phyloP scores from a whole-genome alignment of 2,113 vertebrate species.

The Coptodon rendalli region DNA sequence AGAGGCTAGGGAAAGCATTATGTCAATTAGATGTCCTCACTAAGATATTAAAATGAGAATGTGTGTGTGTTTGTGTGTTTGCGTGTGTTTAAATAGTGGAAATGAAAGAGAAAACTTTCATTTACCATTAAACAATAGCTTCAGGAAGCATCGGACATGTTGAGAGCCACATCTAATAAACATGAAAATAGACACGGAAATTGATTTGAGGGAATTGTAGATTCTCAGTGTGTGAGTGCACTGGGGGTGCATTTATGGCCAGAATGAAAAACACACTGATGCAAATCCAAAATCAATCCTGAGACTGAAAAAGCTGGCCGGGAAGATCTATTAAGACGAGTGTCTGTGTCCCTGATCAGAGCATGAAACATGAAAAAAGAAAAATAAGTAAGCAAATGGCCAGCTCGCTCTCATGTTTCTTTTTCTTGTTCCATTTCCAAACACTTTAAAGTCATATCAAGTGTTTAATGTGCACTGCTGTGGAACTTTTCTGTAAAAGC shows the following conservation, averaged over 20 bases:
- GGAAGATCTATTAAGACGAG: neutral
- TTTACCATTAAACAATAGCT: neutral
- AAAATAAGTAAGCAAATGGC: neutral
- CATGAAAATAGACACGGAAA: neutral
- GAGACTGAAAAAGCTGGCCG: neutral
- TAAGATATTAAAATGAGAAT: neutral
- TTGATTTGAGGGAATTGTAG: neutral
- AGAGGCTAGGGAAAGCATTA: neutral
- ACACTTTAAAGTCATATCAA: neutral
- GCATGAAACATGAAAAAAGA: neutral
- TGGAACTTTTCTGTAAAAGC: neutral
- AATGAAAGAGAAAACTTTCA: neutral
- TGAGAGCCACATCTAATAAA: neutral
- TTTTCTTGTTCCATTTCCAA: neutral
- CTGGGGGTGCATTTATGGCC: neutral
- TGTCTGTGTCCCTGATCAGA: neutral
- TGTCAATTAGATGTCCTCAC: neutral
- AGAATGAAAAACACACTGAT: constrained; percentile 1
- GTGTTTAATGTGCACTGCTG: neutral
- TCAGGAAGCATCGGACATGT: neutral
- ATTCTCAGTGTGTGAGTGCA: neutral
- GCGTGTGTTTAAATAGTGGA: neutral
- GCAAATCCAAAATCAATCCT: constrained; percentile 28
- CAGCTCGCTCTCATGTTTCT: neutral
- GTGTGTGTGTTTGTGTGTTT: neutral